These are phyloP conservation scores for Sinohyriopsis cumingii DNA, from an alignment of 2,888 invertebrate genomes.

Conservation along the genomic window DNA sequence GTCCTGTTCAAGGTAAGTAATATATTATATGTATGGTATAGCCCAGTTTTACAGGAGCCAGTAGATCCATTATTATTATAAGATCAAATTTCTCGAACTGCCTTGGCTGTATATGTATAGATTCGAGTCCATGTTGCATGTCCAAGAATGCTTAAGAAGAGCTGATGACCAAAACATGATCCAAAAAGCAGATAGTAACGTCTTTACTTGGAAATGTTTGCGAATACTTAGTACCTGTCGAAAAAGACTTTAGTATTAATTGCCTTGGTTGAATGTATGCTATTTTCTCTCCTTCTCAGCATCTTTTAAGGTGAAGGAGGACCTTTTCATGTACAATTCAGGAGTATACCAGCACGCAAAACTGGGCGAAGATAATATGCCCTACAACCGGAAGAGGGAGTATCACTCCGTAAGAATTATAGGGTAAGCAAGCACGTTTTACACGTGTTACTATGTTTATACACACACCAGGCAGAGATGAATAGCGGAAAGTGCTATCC, in stretches of 20 bases:
- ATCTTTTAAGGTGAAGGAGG: conserved; percentile 90
- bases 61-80: too few species aligned
- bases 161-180: too few species aligned
- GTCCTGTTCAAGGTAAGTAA: conserved; percentile 87
- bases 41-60: not conserved
- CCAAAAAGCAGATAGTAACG: too few species aligned
- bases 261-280: too few species aligned
- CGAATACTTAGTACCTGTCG: too few species aligned
- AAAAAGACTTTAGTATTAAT: too few species aligned
- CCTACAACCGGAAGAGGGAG: conserved; percentile 74
- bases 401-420: conserved; percentile 93
- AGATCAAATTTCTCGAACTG: too few species aligned
- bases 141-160: too few species aligned
- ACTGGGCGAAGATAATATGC: conserved; percentile 71
- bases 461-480: not conserved
- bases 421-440: conserved; percentile 74
- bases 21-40: not conserved
- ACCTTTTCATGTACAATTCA: conserved; percentile 91
- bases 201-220: too few species aligned
- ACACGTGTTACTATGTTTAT: not conserved
- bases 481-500: too few species aligned
- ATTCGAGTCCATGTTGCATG: too few species aligned
- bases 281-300: conserved; percentile 68
- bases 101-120: too few species aligned
- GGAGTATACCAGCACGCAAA: conserved; percentile 81